phyloP scores from a whole-genome alignment of 2,888 invertebrate species.

The Scaptomyza tumidula region DNA sequence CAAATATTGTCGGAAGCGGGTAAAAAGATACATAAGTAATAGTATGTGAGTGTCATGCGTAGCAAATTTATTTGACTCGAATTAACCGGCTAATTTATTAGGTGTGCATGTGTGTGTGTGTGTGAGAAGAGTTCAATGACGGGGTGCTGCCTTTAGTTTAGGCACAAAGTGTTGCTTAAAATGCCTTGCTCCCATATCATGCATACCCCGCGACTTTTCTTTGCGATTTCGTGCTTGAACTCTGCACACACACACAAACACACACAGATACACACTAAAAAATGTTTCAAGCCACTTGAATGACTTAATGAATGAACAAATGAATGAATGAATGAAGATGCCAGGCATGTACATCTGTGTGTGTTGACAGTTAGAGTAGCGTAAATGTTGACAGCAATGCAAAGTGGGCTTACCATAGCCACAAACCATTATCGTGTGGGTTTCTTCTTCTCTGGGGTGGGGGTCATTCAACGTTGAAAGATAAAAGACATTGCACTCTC shows the following conservation, averaged over 20 bases:
- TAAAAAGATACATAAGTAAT: conserved; percentile 12
- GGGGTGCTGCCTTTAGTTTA: not conserved
- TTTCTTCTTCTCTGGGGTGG: conserved; percentile 5
- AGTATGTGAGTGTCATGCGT: conserved; percentile 23
- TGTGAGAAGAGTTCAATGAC: conserved; percentile 8
- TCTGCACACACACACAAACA: not conserved
- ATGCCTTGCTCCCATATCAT: conserved; percentile 1
- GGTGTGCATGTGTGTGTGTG: conserved; percentile 1
- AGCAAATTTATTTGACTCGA: conserved; percentile 45
- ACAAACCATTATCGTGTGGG: conserved; percentile 23
- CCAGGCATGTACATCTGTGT: not conserved
- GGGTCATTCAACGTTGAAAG: conserved; percentile 59
- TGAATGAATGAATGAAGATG: conserved; percentile 40
- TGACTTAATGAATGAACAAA: conserved; percentile 62
- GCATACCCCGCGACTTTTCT: not conserved
- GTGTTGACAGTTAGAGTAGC: conserved; percentile 30
- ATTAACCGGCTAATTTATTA: conserved; percentile 10
- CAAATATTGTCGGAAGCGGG: conserved; percentile 57
- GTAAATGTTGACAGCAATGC: conserved; percentile 24
- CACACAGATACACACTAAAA: not conserved
- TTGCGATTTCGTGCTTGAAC: conserved; percentile 9
- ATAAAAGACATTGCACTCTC: conserved; percentile 45
- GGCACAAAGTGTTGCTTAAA: not conserved
- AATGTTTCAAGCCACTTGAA: conserved; percentile 57
- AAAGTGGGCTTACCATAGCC: conserved; percentile 19